phyloP scores from a whole-genome alignment of 1,140 invertebrate genomes.

The Amyelois transitella region DNA sequence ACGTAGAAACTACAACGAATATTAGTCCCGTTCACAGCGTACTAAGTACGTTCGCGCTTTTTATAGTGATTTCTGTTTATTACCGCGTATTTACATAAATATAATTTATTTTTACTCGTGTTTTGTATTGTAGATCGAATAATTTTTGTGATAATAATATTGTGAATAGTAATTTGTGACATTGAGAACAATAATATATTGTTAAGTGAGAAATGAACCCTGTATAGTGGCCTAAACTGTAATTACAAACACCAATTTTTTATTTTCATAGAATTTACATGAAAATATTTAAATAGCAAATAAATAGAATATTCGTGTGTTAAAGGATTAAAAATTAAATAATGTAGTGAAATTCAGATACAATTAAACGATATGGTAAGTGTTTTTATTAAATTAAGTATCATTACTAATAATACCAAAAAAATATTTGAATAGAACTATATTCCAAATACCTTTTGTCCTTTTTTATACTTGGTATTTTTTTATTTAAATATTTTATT shows the following conservation, averaged over 20 bases:
- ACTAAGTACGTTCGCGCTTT: constrained; percentile 9
- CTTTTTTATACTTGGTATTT: too few relatives aligned
- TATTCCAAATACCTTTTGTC: too few relatives aligned
- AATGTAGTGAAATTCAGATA: too few relatives aligned
- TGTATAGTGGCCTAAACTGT: neutral
- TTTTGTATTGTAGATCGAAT: neutral
- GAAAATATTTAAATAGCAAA: too few relatives aligned
- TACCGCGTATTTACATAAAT: neutral
- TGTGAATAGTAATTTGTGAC: neutral
- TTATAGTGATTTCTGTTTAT: constrained; percentile 3
- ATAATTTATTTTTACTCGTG: neutral
- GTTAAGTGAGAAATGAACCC: neutral
- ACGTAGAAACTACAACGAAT: constrained; percentile 57
- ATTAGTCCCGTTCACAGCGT: constrained; percentile 9
- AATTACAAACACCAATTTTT: neutral
- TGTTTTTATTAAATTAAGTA: too few relatives aligned
- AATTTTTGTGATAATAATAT: neutral
- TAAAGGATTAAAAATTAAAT: too few relatives aligned
- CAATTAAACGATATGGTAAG: too few relatives aligned
- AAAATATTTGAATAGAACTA: too few relatives aligned
- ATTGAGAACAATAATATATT: neutral
- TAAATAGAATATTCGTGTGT: too few relatives aligned
- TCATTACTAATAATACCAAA: too few relatives aligned
- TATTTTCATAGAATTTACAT: neutral
- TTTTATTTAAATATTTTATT: too few relatives aligned